A percentile compares a stretch with the other conserved stretches of the same genome.
Conservation (phyloP, 2,113 vertebrate species). For the Mesembrinibis cayennensis region DNA sequence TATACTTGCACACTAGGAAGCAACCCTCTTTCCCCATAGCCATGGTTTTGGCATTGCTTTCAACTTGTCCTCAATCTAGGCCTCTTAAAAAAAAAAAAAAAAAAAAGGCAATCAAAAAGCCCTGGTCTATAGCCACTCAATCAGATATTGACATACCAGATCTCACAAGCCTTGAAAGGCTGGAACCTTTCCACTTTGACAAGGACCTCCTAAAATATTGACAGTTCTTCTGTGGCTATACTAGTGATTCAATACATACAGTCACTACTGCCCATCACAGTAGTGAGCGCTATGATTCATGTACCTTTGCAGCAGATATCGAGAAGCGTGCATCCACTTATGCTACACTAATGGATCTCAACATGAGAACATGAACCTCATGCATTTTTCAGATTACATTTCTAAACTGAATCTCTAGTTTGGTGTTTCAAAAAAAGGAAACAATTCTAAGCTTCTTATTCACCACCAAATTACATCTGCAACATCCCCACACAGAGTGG, state of each 20-base stretch:
- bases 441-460: not conserved
- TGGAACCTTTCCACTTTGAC: not conserved
- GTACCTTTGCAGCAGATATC: not conserved
- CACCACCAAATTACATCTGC: not conserved
- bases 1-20: not conserved
- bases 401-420: not conserved
- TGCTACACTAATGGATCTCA: not conserved
- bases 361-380: not conserved
- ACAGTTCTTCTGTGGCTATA: not conserved
- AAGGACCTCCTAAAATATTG: not conserved
- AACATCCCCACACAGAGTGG: not conserved
- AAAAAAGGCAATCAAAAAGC: not conserved
- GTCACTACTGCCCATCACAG: not conserved
- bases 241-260: not conserved
- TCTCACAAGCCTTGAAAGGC: not conserved
- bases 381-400: not conserved
- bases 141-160: not conserved
- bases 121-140: not conserved
- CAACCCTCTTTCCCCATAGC: not conserved
- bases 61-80: not conserved
- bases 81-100: not conserved
- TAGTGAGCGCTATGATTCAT: fast-evolving
- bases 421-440: not conserved
- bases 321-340: not conserved
- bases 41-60: not conserved